A percentile compares a stretch with the other conserved stretches of the same genome.
Evolutionary conservation across 2,888 invertebrate species (phyloP).

Genomic region (Watsonalla binaria): DNA sequence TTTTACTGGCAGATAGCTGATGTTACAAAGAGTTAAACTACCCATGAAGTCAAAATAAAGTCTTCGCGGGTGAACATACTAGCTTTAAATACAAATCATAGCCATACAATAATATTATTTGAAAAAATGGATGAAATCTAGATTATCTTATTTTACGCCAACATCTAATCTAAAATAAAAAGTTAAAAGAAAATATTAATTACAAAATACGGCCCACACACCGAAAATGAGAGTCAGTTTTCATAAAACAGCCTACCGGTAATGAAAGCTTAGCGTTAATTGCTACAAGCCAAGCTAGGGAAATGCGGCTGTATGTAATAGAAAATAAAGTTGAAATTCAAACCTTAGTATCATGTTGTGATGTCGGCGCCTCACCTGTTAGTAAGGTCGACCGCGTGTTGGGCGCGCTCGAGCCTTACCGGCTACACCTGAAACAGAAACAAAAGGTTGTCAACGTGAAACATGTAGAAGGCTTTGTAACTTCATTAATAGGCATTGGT

Average conservation of each 20-base stretch:
- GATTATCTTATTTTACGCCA: no score
- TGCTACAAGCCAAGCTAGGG: conserved; percentile 18
- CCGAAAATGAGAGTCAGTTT: conserved; percentile 33
- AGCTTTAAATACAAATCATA: no score
- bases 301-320: conserved; percentile 18
- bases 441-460: conserved; percentile 1
- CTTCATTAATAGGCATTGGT: no score
- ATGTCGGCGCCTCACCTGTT: conserved; percentile 76
- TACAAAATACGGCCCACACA: conserved; percentile 25
- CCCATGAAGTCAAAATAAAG: no score
- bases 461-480: no score
- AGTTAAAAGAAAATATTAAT: conserved; percentile 20
- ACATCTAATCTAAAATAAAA: neutral
- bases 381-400: conserved; percentile 74
- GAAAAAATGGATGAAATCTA: no score
- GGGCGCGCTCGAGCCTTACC: conserved; percentile 70
- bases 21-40: neutral
- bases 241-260: conserved; percentile 32
- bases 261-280: conserved; percentile 39
- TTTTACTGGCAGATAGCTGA: neutral
- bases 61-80: no score
- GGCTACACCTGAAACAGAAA: conserved; percentile 59
- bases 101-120: no score
- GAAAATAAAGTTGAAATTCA: conserved; percentile 62
- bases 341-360: conserved; percentile 78